These are phyloP conservation scores for Falco punctatus DNA, from an alignment of 2,113 vertebrate genomes.

Conservation along the genomic window DNA sequence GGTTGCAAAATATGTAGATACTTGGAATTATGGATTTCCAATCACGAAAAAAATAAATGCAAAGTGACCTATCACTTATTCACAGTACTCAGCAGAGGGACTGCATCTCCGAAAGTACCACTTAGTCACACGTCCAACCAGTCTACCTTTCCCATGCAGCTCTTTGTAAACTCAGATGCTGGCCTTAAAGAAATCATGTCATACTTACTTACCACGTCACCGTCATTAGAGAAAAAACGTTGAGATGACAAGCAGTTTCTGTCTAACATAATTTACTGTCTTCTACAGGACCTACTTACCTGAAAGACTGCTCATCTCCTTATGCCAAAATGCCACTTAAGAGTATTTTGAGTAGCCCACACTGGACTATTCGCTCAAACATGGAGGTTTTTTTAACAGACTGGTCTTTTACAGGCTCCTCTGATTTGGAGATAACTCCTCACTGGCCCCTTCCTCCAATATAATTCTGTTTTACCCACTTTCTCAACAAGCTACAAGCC, in stretches of 20 bases:
- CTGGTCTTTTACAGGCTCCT: not conserved
- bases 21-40: not conserved
- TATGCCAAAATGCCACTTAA: not conserved
- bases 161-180: not conserved
- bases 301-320: not conserved
- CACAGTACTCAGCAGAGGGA: rapidly evolving
- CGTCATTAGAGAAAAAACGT: not conserved
- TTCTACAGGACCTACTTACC: not conserved
- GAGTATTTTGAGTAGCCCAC: not conserved
- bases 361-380: not conserved
- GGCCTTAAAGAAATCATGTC: not conserved
- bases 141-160: not conserved
- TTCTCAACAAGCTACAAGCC: not conserved
- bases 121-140: not conserved
- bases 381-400: not conserved
- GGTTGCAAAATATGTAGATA: not conserved
- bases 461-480: not conserved
- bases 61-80: not conserved
- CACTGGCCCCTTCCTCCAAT: not conserved
- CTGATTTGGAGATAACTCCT: not conserved
- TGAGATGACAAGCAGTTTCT: not conserved
- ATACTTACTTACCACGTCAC: rapidly evolving
- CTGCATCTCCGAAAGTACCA: not conserved
- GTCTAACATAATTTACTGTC: not conserved
- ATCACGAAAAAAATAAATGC: not conserved